Conservation (phyloP, 2,113 vertebrate genomes). For the Percina caprodes region DNA sequence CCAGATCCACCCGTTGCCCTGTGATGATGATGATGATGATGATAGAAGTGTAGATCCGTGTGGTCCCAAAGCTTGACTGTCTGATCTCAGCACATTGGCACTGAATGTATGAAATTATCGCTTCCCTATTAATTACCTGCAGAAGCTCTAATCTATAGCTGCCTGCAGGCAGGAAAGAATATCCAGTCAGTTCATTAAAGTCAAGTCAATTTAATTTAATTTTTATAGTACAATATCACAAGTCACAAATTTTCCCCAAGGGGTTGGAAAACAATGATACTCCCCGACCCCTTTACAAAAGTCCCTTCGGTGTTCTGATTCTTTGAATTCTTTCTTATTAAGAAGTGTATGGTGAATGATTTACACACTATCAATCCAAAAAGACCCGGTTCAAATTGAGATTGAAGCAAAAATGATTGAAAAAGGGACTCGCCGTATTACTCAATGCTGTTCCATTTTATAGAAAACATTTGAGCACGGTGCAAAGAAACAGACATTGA, state of each 20-base stretch:
- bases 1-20: background rate
- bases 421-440: slow-evolving; percentile 41
- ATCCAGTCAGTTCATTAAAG: background rate
- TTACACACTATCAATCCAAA: slow-evolving; percentile 35
- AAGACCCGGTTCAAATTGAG: slow-evolving; percentile 31
- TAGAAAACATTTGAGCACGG: slow-evolving; percentile 53
- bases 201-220: background rate
- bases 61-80: background rate
- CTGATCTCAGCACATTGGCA: background rate
- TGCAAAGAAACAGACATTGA: slow-evolving; percentile 67
- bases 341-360: slow-evolving; percentile 17
- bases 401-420: slow-evolving; percentile 48
- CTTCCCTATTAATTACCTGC: slow-evolving; percentile 4
- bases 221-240: background rate
- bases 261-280: background rate
- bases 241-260: slow-evolving; percentile 2
- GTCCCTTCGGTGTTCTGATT: background rate
- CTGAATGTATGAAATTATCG: background rate
- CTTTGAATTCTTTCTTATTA: background rate
- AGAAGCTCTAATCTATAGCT: slow-evolving; percentile 2
- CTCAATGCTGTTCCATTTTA: slow-evolving; percentile 54
- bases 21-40: slow-evolving; percentile 2
- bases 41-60: background rate
- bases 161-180: slow-evolving; percentile 6
- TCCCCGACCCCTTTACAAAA: background rate